Conservation (phyloP, 2,888 invertebrate species). For the Ichneumoninae sp. region DNA sequence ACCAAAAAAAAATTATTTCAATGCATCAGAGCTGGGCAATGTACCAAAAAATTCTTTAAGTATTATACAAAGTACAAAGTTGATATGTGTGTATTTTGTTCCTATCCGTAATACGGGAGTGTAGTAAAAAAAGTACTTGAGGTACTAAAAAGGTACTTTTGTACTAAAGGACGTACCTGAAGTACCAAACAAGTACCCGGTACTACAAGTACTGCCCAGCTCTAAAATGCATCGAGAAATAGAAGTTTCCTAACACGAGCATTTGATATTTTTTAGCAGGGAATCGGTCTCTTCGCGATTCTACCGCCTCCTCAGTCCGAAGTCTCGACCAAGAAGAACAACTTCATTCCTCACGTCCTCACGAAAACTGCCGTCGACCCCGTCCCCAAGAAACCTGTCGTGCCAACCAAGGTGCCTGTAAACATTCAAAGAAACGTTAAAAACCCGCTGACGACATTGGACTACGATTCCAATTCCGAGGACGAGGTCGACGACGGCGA, state of each 20-base stretch:
- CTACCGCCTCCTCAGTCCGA: constrained; percentile 89
- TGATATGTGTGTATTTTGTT: too few species aligned
- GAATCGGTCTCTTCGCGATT: constrained; percentile 88
- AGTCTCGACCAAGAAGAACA: constrained; percentile 74
- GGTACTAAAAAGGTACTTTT: too few species aligned
- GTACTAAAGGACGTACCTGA: too few species aligned
- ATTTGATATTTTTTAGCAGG: constrained; percentile 85
- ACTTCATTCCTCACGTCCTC: constrained; percentile 85
- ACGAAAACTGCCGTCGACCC: constrained; percentile 82
- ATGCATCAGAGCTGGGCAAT: background rate
- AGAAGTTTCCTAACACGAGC: constrained; percentile 66
- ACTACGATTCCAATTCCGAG: constrained; percentile 81
- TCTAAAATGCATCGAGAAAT: constrained; percentile 68
- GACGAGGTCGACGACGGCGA: constrained; percentile 78
- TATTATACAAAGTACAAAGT: too few species aligned
- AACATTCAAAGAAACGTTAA: constrained; percentile 69
- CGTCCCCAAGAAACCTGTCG: background rate
- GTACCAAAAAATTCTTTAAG: background rate
- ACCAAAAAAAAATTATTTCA: constrained; percentile 38
- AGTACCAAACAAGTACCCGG: too few species aligned
- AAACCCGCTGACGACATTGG: constrained; percentile 65
- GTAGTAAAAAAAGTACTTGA: too few species aligned
- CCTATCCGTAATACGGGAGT: too few species aligned
- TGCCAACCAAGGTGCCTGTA: background rate
- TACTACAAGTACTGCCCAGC: too few species aligned